phyloP scores from a whole-genome alignment of 2,888 invertebrate genomes.

The Rotaria magnacalcarata region DNA sequence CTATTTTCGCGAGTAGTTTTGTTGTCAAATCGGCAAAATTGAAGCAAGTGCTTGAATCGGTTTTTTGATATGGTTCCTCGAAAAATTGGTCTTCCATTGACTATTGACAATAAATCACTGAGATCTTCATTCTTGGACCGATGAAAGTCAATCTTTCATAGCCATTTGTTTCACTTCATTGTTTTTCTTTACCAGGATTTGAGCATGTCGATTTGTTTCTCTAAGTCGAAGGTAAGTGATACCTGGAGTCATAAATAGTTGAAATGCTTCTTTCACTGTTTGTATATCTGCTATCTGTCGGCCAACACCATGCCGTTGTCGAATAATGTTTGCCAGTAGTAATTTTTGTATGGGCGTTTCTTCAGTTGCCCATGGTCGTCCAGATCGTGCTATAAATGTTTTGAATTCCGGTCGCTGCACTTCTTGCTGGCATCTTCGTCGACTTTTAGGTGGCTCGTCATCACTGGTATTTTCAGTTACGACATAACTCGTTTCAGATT shows the following conservation, averaged over 20 bases:
- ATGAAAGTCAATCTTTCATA: neutral
- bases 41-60: neutral
- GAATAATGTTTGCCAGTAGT: neutral
- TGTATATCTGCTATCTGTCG: neutral
- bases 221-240: neutral
- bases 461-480: no score
- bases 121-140: neutral
- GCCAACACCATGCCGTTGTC: neutral
- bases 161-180: neutral
- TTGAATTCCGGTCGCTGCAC: no score
- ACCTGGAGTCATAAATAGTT: neutral
- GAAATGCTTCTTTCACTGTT: slow-evolving; percentile 12
- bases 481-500: no score
- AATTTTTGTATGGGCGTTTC: neutral
- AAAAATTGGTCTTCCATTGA: neutral
- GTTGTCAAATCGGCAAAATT: neutral
- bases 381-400: no score
- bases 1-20: neutral
- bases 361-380: neutral
- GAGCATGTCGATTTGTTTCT: neutral
- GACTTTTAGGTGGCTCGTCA: no score
- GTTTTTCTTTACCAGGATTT: neutral
- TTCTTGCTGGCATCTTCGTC: no score
- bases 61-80: neutral
- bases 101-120: neutral